These are phyloP conservation scores for Drosophila watanabei DNA, from an alignment of 1,140 invertebrate species.

Conservation along the genomic window DNA sequence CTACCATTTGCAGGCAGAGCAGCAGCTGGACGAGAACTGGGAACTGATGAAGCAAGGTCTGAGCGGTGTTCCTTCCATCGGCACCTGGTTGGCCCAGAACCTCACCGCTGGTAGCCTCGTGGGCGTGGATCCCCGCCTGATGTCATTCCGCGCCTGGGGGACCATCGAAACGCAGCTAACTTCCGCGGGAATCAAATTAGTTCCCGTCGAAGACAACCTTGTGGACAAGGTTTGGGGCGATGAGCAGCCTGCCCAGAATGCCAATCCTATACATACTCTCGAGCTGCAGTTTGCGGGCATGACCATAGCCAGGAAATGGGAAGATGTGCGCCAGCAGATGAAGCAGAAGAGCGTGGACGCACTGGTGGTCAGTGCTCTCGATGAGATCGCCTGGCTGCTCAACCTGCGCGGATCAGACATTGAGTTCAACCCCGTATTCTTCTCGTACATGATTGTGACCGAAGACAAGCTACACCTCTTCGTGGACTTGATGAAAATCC, in stretches of 20 bases:
- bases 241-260: slow-evolving; percentile 87
- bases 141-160: slow-evolving; percentile 91
- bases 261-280: slow-evolving; percentile 89
- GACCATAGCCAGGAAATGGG: slow-evolving; percentile 89
- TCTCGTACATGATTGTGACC: slow-evolving; percentile 94
- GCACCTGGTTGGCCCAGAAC: slow-evolving; percentile 92
- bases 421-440: slow-evolving; percentile 98
- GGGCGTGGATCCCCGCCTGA: slow-evolving; percentile 93
- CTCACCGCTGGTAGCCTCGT: slow-evolving; percentile 90
- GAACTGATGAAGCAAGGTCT: slow-evolving; percentile 90
- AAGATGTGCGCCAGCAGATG: slow-evolving; percentile 90
- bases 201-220: slow-evolving; percentile 92
- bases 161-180: slow-evolving; percentile 87
- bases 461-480: slow-evolving; percentile 90
- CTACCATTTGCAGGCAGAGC: slow-evolving; percentile 94
- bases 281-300: slow-evolving; percentile 90
- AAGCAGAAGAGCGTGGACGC: slow-evolving; percentile 89
- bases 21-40: slow-evolving; percentile 90
- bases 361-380: slow-evolving; percentile 94
- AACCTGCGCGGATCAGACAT: slow-evolving; percentile 98
- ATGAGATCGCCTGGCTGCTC: slow-evolving; percentile 96
- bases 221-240: slow-evolving; percentile 91
- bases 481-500: slow-evolving; percentile 89
- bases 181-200: slow-evolving; percentile 85
- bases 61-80: slow-evolving; percentile 89